Conservation (phyloP, 2,113 vertebrate genomes). For the Apodemus speciosus region DNA sequence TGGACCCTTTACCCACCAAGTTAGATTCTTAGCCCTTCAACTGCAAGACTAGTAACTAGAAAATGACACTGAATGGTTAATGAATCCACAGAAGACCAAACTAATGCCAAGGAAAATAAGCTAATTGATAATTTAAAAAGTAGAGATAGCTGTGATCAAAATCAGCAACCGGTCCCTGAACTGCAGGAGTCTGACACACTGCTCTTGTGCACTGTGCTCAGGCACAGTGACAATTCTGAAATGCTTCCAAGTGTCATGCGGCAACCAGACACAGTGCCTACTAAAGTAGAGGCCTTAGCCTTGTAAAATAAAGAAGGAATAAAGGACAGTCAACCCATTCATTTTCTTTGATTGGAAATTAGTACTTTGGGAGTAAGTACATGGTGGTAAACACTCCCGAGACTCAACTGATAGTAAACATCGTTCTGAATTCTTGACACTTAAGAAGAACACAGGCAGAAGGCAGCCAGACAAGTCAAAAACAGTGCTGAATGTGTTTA, state of each 20-base stretch:
- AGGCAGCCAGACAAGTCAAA: not conserved
- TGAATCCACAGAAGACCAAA: not conserved
- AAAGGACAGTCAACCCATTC: not conserved
- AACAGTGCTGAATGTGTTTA: not conserved
- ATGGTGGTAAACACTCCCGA: not conserved
- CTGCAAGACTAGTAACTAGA: not conserved
- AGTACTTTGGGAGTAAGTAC: not conserved
- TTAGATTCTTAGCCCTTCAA: not conserved
- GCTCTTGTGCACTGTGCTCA: not conserved
- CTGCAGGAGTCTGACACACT: not conserved
- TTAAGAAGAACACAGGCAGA: not conserved
- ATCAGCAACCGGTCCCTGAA: not conserved
- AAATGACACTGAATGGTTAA: not conserved
- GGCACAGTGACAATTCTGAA: not conserved
- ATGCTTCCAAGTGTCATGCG: not conserved
- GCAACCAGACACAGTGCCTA: not conserved
- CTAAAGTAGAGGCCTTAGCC: not conserved
- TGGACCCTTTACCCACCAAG: not conserved
- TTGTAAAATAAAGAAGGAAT: not conserved
- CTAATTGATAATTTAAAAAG: slow-evolving; percentile 28
- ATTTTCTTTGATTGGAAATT: slow-evolving; percentile 23
- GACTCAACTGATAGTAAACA: slow-evolving; percentile 10
- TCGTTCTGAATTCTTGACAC: not conserved
- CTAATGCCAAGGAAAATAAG: not conserved
- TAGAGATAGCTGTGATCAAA: not conserved